Evolutionary conservation across 2,113 vertebrate genomes (phyloP), one percentile per base, ranked within the genome.

Genomic region (Hystrix cristata): DNA sequence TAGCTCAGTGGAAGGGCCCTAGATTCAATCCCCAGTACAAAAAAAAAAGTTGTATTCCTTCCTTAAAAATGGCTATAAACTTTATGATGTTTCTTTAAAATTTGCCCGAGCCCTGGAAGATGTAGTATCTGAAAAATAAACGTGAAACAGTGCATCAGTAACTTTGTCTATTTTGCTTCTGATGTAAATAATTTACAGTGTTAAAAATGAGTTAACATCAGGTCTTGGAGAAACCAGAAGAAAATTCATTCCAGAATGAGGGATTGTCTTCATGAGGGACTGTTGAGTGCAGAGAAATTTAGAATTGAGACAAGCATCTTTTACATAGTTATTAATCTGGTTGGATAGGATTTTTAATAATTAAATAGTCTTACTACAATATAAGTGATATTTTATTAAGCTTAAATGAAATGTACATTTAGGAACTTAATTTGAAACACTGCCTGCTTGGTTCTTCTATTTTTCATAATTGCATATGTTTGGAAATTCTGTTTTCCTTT

Each of bases 321-420:
- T 96, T 94, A 91, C 27, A 67, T 23, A 64, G 96, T 97, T 97
- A 97, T 97, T 96, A 96, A 98, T 98, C 98, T 69, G 31, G 96
- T 91, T 74, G 81, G 96, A 98, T 92, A 84, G 94, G 85, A 84
- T 81, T 96, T 96, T 98, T 93, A 98, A 98, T 98, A 98, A 98
- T 98, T 97, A 95, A 98, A 64, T 96, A 93, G 85, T 81, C 86
- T 95, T 72, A 86, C 90, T 91, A 64, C 92, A 97, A 89, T 92
- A 59, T 90, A 97, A 98, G 94, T 96, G 96, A 96, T 97, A 95
- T 89, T 97, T 97, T 96, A 97, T 96, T 92, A 95, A 89, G 94
- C 88, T 95, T 92, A 96, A 98, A 97, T 97, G 96, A 97, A 97
- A 97, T 95, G 97, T 97, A 87, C 95, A 89, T 90, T 98, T 96